Conservation (phyloP, 2,113 vertebrate genomes). For the Entomyzon cyanotis region DNA sequence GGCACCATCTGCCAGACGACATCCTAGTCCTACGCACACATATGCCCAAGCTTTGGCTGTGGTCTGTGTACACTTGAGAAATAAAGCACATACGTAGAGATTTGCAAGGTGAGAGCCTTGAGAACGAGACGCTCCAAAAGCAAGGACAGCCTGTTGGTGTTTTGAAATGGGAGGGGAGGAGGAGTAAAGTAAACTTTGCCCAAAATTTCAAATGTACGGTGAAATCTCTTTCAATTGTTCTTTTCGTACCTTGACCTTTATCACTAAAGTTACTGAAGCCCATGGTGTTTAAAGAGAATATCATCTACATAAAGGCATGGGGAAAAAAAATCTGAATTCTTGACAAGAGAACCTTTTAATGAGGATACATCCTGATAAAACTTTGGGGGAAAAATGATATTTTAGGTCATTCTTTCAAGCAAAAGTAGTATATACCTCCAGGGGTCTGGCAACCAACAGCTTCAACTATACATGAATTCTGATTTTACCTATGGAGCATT, state of each 20-base stretch:
- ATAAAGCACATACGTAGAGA: constrained; percentile 31
- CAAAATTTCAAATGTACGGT: background rate
- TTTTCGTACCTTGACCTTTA: background rate
- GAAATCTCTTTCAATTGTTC: background rate
- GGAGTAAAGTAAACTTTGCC: background rate
- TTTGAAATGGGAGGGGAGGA: background rate
- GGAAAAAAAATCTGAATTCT: background rate
- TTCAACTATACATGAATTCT: background rate
- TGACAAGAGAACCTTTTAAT: background rate
- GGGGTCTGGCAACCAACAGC: background rate
- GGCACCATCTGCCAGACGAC: constrained; percentile 53
- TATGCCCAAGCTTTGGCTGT: constrained; percentile 45
- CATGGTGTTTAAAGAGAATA: background rate
- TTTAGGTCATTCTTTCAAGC: constrained; percentile 5
- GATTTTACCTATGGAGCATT: background rate
- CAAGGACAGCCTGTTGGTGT: background rate
- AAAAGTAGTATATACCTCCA: background rate
- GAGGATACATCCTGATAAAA: background rate
- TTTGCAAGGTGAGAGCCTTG: constrained; percentile 54
- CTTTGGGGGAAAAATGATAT: background rate
- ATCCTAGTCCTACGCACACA: constrained; percentile 49
- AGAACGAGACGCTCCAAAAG: constrained; percentile 18
- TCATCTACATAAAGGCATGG: background rate
- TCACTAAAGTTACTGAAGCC: background rate
- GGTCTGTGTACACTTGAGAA: constrained; percentile 34